phyloP scores from a whole-genome alignment of 2,113 vertebrate species.

The Vulpes vulpes region DNA sequence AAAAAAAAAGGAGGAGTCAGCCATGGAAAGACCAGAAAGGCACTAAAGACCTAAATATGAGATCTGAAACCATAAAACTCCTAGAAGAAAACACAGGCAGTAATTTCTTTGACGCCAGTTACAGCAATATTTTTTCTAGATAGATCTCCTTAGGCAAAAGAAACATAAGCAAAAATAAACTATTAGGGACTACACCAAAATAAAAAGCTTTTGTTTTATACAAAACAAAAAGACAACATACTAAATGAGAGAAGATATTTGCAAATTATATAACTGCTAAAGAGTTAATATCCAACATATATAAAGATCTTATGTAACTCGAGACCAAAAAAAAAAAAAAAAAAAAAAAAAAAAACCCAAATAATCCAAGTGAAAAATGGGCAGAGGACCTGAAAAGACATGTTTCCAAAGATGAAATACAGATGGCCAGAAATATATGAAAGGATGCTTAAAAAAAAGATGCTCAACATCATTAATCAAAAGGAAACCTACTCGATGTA shows the following conservation, averaged over 20 bases:
- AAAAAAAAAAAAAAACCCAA: neutral
- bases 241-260: neutral
- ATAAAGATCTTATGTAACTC: neutral
- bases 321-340: neutral
- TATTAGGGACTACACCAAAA: neutral
- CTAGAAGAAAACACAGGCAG: neutral
- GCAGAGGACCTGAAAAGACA: neutral
- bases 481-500: too few species aligned
- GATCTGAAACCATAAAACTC: neutral
- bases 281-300: neutral
- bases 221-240: neutral
- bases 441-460: neutral
- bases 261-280: neutral
- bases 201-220: neutral
- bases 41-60: neutral
- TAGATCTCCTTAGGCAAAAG: neutral
- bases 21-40: neutral
- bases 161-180: neutral
- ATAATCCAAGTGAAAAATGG: neutral
- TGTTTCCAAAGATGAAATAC: neutral
- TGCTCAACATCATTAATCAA: neutral
- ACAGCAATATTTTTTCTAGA: neutral
- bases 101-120: neutral
- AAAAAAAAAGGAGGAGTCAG: neutral
- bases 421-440: neutral